These are phyloP conservation scores for Sclerodermus sp. DNA, from an alignment of 2,888 invertebrate species.

Conservation along the genomic window DNA sequence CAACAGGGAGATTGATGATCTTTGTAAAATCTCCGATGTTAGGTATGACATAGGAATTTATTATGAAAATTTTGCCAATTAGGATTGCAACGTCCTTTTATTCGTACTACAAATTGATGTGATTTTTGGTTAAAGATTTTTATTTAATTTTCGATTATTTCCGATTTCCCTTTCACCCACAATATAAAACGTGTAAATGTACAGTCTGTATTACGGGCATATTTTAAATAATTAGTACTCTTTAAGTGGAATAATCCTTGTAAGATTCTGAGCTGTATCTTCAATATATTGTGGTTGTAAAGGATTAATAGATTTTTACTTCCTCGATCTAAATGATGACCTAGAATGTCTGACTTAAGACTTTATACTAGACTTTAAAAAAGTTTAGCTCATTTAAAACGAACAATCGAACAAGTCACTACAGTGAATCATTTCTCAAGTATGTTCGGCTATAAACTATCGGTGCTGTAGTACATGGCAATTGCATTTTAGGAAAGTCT, in stretches of 20 bases:
- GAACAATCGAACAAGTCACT: too few relatives aligned
- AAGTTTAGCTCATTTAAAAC: too few relatives aligned
- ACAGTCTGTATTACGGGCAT: slow-evolving; percentile 7
- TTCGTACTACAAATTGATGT: slow-evolving; percentile 11
- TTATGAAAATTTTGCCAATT: slow-evolving; percentile 10
- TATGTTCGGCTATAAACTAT: too few relatives aligned
- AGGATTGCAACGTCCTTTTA: slow-evolving; percentile 20
- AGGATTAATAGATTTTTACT: slow-evolving; percentile 21
- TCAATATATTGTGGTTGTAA: slow-evolving; percentile 70
- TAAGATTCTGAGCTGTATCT: slow-evolving; percentile 22
- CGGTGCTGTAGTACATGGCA: too few relatives aligned
- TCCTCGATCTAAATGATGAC: neutral
- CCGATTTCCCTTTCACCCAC: slow-evolving; percentile 29
- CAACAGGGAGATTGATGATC: neutral
- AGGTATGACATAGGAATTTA: neutral
- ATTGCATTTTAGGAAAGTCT: too few relatives aligned
- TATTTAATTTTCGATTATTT: slow-evolving; percentile 8
- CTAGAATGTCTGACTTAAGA: neutral
- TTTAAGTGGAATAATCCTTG: slow-evolving; percentile 7
- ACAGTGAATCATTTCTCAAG: too few relatives aligned
- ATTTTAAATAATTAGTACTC: slow-evolving; percentile 17
- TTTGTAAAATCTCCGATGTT: neutral
- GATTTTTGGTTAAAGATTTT: slow-evolving; percentile 5
- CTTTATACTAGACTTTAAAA: too few relatives aligned
- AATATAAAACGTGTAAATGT: slow-evolving; percentile 25